Base-by-base conservation (phyloP, 2,113 vertebrate genomes). In the Maylandia zebra region DNA sequence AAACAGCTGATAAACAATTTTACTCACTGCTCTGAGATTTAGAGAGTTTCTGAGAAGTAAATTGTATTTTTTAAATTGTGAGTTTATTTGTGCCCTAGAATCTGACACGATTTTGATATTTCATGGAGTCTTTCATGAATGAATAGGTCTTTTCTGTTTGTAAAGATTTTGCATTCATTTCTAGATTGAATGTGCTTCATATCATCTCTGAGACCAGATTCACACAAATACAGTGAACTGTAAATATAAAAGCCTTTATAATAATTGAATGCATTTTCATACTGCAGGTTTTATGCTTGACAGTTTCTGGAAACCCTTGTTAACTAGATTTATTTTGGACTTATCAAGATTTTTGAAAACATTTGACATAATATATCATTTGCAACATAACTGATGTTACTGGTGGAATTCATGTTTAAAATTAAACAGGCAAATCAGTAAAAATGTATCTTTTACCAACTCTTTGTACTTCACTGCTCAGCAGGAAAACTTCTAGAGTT, bases 81-180 rank as follows among this genome's bases (percentile, higher is more conserved):
- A 48, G 71, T 50, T 78, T 32, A 52, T 32, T 32, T 78, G 43
- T 50, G 43, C 17, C 16, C 43, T 50, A 32, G 27, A 50, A 32
- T 50, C 43, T 78, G 74, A 32, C 45, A 78, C 5, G 24, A 32
- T 8, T 78, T 78, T 78, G 27, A 50, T 52, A 78, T 78, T 50
- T n/a, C 16, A 34, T 1, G 27, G 27, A 32, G 27, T 78, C 43
- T 50, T 76, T 76, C 43, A 50, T 50, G 74, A 4, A 19, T 0
- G 1, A 78, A 6, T 32, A 78, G 16, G 10, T 3, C 16, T 78
- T 19, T n/a, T 52, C 34, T 14, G 17, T 78, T 34, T n/a, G 45
- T 5, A 74, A 74, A 48, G 41, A 48, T 48, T 74, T 30, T 48
- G 45, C 48, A 78, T 34, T 32, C 11, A 78, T 52, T 13, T 74